Percentiles rank a stretch among this genome's conserved stretches.
Evolutionary conservation across 2,797 vertebrate species (phyloP).

Genomic region (Octomys mimax): DNA sequence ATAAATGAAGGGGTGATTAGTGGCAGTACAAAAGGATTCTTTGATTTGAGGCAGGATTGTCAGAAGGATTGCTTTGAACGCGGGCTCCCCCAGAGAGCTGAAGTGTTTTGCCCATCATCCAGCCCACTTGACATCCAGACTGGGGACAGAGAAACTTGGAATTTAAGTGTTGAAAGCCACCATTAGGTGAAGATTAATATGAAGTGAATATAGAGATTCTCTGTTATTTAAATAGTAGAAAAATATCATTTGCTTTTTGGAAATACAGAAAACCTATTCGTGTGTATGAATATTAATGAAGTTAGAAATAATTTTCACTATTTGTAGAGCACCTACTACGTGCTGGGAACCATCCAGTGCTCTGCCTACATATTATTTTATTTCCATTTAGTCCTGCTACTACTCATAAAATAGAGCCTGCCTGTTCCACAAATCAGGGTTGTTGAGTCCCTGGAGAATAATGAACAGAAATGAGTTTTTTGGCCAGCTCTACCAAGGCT

Average conservation of each 20-base stretch:
- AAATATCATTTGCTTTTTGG: slow-evolving; percentile 60
- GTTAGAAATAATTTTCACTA: background rate
- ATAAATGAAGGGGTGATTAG: slow-evolving; percentile 78
- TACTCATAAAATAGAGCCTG: background rate
- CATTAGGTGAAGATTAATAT: slow-evolving; percentile 65
- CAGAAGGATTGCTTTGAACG: slow-evolving; percentile 77
- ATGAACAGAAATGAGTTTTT: background rate
- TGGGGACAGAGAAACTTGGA: slow-evolving; percentile 71
- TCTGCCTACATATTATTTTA: slow-evolving; percentile 17
- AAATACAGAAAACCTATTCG: background rate
- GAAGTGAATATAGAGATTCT: slow-evolving; percentile 64
- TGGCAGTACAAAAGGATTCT: slow-evolving; percentile 73
- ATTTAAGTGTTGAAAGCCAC: slow-evolving; percentile 69
- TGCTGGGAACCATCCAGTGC: background rate
- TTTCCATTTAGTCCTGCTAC: slow-evolving; percentile 3
- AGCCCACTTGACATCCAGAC: slow-evolving; percentile 77
- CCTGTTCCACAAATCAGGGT: background rate
- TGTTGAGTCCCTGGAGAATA: background rate
- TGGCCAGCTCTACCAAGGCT: background rate
- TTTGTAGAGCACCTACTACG: background rate
- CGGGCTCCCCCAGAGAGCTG: slow-evolving; percentile 73
- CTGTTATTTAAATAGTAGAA: slow-evolving; percentile 65
- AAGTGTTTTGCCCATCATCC: slow-evolving; percentile 80
- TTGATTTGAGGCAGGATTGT: slow-evolving; percentile 71
- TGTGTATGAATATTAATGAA: background rate